Base-by-base conservation (phyloP, 1,140 invertebrate genomes). In the Trinorchestia longiramus region DNA sequence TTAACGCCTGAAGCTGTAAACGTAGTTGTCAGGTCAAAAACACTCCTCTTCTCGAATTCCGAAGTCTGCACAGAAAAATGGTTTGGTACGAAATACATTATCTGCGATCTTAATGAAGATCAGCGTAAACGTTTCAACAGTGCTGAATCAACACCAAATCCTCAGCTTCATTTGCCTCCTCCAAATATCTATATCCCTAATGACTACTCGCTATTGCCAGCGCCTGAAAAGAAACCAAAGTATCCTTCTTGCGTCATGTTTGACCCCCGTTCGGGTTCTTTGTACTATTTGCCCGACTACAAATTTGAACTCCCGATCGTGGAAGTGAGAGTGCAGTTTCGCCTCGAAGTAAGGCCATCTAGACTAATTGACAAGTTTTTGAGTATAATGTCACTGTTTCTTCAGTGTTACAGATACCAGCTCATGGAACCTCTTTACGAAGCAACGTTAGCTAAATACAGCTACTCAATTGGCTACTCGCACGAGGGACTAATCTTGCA, bases 391-490 rank as follows among this genome's bases (percentile, higher is more conserved):
- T 44, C 92, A 8, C 43, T 94, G 92, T 47, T 94, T 94, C 92
- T 94, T 42, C 92, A 94, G 92, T 94, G 92, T 43, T 94, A 94
- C 44, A 42, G 92, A 11, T 94, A 94, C 36, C 92, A 94, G 92
- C 44, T 94, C 1, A 94, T 94, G 92, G 92, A 94, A 47, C 92
- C 44, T 47, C 92, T 94, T 11, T 94, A 94, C 44, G 92, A 94
- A 94, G 92, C 92, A 42, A 94, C 92, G 0, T 36, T 94, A 43
- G 92, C 92, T n/a, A 94, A 94, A n/a, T 94, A 94, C n/a, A 94
- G 44, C 36, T 94, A 94, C 92, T 94, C 92, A 6, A 36, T 94
- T 47, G 92, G 44, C 3, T 94, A 94, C 44, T 43, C 92, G 17
- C 92, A 94, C 11, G 92, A 94, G 43, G 92, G 92, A 45, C 40